Conservation (phyloP, 1,140 invertebrate genomes). For the Pteromalus puparum region DNA sequence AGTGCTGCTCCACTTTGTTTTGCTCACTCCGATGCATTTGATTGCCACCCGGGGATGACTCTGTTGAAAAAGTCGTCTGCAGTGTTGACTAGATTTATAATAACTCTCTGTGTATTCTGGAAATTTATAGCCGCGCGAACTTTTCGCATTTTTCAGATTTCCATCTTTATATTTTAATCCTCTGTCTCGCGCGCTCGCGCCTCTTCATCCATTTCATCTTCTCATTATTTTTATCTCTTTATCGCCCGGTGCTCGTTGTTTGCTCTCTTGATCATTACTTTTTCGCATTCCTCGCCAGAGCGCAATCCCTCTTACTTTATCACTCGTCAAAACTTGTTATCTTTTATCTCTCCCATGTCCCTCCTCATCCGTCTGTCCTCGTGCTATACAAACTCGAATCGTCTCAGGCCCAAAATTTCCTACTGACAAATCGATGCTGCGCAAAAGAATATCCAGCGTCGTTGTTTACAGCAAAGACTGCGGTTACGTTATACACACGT, state of each 20-base stretch:
- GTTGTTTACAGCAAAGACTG: background rate
- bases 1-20: too few relatives aligned
- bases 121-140: background rate
- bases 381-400: conserved; percentile 9
- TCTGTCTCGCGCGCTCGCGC: background rate
- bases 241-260: background rate
- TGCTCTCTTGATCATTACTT: conserved; percentile 33
- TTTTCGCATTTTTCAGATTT: conserved; percentile 10
- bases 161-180: conserved; percentile 38
- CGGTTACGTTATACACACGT: background rate
- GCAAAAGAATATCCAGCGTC: too few relatives aligned
- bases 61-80: background rate
- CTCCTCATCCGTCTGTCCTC: background rate
- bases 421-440: too few relatives aligned
- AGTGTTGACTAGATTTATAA: background rate
- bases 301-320: conserved; percentile 44
- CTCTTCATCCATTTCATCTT: conserved; percentile 29
- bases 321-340: conserved; percentile 43
- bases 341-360: conserved; percentile 29
- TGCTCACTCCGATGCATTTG: too few relatives aligned
- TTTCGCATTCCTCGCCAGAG: conserved; percentile 34
- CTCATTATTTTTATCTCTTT: conserved; percentile 49
- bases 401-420: too few relatives aligned
- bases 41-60: background rate
- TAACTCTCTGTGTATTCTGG: background rate